Percentiles rank a stretch among this genome's conserved stretches.
phyloP scores from a whole-genome alignment of 2,797 vertebrate genomes.

The Channa striata region DNA sequence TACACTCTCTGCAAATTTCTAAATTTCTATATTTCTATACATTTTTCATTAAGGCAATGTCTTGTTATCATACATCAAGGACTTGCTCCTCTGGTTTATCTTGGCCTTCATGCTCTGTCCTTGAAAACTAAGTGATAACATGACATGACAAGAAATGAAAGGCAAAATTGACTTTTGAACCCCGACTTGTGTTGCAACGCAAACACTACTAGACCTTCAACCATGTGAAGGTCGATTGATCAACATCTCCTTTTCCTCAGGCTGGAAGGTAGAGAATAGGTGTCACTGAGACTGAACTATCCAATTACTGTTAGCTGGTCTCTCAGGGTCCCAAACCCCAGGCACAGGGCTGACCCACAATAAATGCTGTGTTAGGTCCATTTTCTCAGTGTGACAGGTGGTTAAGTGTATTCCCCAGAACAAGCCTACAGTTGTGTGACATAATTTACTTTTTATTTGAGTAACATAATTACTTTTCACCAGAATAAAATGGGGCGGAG shows the following conservation, averaged over 20 bases:
- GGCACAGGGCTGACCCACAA: not conserved
- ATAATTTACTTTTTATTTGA: not conserved
- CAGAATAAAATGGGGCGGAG: too few relatives aligned
- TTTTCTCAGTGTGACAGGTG: not conserved
- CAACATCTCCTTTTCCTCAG: not conserved
- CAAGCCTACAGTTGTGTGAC: not conserved
- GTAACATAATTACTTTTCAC: not conserved
- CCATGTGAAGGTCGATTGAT: not conserved
- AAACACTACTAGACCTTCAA: not conserved
- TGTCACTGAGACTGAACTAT: not conserved
- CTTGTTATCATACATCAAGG: not conserved
- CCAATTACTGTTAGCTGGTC: conserved; percentile 7
- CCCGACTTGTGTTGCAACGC: not conserved
- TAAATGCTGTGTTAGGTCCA: not conserved
- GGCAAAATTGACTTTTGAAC: conserved; percentile 24
- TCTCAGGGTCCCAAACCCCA: not conserved
- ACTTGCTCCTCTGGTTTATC: conserved; percentile 15
- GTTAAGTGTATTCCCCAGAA: not conserved
- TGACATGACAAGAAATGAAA: not conserved
- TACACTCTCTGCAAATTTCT: too few relatives aligned
- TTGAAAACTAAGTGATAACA: conserved; percentile 39
- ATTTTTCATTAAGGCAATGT: not conserved
- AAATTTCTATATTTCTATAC: too few relatives aligned
- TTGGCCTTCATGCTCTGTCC: not conserved
- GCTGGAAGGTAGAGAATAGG: not conserved